phyloP scores from a whole-genome alignment of 2,113 vertebrate species.

The Agapornis roseicollis region DNA sequence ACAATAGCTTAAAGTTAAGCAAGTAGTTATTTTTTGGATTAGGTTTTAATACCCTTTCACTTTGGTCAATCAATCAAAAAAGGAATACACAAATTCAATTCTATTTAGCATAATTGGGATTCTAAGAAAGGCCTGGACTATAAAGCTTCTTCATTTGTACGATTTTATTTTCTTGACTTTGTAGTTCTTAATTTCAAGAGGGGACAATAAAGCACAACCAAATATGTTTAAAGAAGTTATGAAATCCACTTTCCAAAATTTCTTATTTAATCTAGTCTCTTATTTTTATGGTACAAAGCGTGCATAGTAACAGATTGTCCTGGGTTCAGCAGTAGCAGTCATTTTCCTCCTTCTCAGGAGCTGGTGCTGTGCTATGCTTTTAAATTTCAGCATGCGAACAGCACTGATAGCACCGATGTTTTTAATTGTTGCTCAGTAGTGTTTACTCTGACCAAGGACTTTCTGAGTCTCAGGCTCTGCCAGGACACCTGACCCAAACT shows the following conservation, averaged over 20 bases:
- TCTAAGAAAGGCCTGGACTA: neutral
- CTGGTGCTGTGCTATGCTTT: too few relatives aligned
- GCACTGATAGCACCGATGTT: too few relatives aligned
- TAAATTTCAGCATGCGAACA: too few relatives aligned
- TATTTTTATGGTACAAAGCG: neutral
- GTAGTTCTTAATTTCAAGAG: neutral
- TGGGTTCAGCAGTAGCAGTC: too few relatives aligned
- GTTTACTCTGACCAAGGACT: too few relatives aligned
- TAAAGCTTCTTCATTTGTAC: neutral
- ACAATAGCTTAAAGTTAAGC: neutral
- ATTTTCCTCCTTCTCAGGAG: too few relatives aligned
- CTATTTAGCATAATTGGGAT: neutral
- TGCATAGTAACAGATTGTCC: neutral
- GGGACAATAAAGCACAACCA: neutral
- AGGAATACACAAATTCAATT: neutral
- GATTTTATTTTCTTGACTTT: neutral
- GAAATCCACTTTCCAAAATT: conserved; percentile 23
- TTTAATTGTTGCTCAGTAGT: too few relatives aligned
- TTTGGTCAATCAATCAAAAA: neutral
- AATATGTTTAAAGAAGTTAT: neutral
- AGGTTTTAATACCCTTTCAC: conserved; percentile 37
- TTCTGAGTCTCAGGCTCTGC: too few relatives aligned
- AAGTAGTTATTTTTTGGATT: conserved; percentile 8
- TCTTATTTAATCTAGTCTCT: conserved; percentile 10
- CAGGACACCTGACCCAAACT: too few relatives aligned